Evolutionary conservation across 2,797 vertebrate species (phyloP).

Genomic region (Pseudotriccus pelzelni): DNA sequence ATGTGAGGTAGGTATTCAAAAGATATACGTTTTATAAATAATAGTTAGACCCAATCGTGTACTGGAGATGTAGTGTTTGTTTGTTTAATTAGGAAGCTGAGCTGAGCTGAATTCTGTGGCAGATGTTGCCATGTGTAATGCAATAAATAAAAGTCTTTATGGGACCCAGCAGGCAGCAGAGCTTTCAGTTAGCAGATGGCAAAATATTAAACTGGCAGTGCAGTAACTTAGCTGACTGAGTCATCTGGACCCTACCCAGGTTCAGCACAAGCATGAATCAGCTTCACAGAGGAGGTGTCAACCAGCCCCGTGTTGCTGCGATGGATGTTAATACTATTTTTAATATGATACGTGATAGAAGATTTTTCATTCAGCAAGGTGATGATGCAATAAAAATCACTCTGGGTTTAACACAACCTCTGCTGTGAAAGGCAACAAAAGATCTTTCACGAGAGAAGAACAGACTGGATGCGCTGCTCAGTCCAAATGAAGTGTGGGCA

Average conservation of each 20-base stretch:
- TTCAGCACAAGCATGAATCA: conserved; percentile 60
- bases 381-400: background rate
- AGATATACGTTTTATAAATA: conserved; percentile 42
- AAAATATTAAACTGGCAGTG: conserved; percentile 77
- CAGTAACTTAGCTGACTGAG: conserved; percentile 66
- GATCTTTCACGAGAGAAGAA: background rate
- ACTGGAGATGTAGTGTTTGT: conserved; percentile 56
- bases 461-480: background rate
- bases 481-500: background rate
- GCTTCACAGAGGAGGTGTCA: conserved; percentile 37
- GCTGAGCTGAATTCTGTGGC: conserved; percentile 68
- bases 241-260: conserved; percentile 69
- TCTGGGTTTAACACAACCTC: background rate
- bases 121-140: conserved; percentile 80
- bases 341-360: background rate
- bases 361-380: background rate
- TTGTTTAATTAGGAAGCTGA: conserved; percentile 77
- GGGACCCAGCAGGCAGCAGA: conserved; percentile 76
- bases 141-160: conserved; percentile 83
- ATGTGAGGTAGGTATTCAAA: too few relatives aligned
- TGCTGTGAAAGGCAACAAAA: background rate
- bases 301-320: background rate
- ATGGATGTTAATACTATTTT: background rate
- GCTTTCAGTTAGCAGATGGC: conserved; percentile 80
- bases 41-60: background rate